phyloP scores from a whole-genome alignment of 2,888 invertebrate species.

The Pachymerium ferrugineum region DNA sequence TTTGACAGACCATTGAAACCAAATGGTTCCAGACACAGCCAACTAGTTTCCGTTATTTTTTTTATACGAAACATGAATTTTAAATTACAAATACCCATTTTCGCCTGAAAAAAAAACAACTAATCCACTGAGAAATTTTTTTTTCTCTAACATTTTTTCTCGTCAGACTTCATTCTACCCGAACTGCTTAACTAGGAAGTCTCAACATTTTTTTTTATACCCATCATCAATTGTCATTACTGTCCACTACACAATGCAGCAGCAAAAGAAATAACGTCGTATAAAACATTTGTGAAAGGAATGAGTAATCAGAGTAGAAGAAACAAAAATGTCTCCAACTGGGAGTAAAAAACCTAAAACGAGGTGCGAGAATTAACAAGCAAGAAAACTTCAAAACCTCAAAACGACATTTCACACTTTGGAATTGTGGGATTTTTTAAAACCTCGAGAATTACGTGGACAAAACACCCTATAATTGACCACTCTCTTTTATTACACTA shows the following conservation, averaged over 20 bases:
- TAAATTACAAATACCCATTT: too few species aligned
- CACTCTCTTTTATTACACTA: neutral
- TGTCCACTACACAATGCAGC: conserved; percentile 21
- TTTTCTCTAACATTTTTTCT: neutral
- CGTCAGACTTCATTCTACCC: neutral
- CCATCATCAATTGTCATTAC: conserved; percentile 5
- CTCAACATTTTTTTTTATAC: neutral
- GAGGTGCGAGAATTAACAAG: neutral
- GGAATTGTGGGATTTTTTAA: conserved; percentile 15
- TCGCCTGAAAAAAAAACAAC: too few species aligned
- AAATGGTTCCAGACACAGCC: too few species aligned
- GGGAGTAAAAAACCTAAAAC: neutral
- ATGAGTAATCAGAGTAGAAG: neutral
- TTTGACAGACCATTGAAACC: too few species aligned
- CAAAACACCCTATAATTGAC: conserved; percentile 8
- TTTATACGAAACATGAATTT: too few species aligned
- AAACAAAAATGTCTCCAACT: neutral
- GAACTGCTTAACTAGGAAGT: too few species aligned
- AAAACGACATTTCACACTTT: conserved; percentile 16
- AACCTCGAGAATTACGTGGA: conserved; percentile 5
- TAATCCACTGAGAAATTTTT: too few species aligned
- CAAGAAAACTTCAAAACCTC: neutral
- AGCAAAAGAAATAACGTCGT: neutral
- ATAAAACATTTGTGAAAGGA: conserved; percentile 11
- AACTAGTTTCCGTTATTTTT: too few species aligned